Base-by-base conservation (phyloP, 2,888 invertebrate genomes). In the Tupiocoris notatus region DNA sequence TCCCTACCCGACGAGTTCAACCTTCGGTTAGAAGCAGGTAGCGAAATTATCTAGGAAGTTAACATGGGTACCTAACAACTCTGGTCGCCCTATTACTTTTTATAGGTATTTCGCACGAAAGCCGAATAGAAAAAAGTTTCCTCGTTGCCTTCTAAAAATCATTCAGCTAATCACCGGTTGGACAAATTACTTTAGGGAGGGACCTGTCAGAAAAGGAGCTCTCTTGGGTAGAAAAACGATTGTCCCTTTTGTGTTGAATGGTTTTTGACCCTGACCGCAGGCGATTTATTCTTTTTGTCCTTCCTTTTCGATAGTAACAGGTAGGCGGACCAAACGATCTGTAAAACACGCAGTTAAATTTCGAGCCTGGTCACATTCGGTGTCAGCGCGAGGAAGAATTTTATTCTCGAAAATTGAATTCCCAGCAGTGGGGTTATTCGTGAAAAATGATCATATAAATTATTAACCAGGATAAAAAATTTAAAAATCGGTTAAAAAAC, bases 121-220 rank as follows among this genome's bases (percentile, higher is more conserved):
- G n/a, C n/a, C n/a, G n/a, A n/a, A n/a, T n/a, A n/a, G 25, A 58
- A 59, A 70, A 70, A 70, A 59, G 16, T 20, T 22, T 70, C n/a
- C 56, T 56, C 23, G 70, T 25, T 16, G 20, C 63, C 65, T 1
- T 23, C 73, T 22, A 73, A 73, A 73, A 73, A 73, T 63, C 63
- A 63, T 39, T 63, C 61, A 39, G 54, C 63, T 73, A 73, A 73
- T 73, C 73, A 62, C 54, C 57, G 73, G 23, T n/a, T 62, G 62
- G 73, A 73, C 73, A 73, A 73, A 73, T 73, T 73, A 73, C 73
- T 73, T 73, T 22, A 2, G 54, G 63, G 73, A 23, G 20, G 63
- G 73, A 17, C 57, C 73, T 73, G 73, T 73, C 73, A 61, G 63
- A 39, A 17, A 25, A 63, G 73, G 61, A 24, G 59, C n/a, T n/a